Conservation (phyloP, 2,113 vertebrate genomes). For the Oxygymnocypris stewartii region DNA sequence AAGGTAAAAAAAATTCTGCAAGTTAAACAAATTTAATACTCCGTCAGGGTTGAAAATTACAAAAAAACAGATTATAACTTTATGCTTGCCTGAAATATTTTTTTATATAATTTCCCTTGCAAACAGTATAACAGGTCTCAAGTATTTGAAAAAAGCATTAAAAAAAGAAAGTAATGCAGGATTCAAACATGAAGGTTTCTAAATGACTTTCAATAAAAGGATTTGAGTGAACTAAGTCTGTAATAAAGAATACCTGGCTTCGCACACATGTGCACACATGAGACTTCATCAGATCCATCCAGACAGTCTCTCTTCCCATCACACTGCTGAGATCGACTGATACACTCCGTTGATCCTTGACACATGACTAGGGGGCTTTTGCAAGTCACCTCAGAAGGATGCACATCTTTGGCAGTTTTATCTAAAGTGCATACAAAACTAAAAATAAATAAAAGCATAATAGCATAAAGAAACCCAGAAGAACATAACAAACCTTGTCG, state of each 20-base stretch:
- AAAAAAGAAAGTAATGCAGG: neutral
- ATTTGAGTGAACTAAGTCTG: neutral
- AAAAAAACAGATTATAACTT: no score
- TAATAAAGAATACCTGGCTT: conserved; percentile 67
- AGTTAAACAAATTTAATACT: no score
- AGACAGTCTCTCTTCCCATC: conserved; percentile 80
- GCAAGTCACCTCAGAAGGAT: conserved; percentile 60
- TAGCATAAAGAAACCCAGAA: neutral
- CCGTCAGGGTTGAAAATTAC: no score
- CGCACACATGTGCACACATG: conserved; percentile 72
- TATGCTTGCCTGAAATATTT: no score
- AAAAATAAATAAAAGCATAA: neutral
- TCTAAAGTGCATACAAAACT: conserved; percentile 13
- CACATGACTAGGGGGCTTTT: conserved; percentile 72
- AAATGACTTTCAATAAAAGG: neutral
- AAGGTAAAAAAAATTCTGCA: no score
- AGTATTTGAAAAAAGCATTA: neutral
- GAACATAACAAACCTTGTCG: conserved; percentile 66
- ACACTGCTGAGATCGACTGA: conserved; percentile 76
- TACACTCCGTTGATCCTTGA: conserved; percentile 70
- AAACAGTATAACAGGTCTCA: neutral
- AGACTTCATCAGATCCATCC: conserved; percentile 82
- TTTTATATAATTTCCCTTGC: no score
- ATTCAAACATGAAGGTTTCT: neutral
- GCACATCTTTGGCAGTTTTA: neutral